A percentile compares a stretch with the other conserved stretches of the same genome.
phyloP scores from a whole-genome alignment of 2,113 vertebrate species.

The Laticauda colubrina region DNA sequence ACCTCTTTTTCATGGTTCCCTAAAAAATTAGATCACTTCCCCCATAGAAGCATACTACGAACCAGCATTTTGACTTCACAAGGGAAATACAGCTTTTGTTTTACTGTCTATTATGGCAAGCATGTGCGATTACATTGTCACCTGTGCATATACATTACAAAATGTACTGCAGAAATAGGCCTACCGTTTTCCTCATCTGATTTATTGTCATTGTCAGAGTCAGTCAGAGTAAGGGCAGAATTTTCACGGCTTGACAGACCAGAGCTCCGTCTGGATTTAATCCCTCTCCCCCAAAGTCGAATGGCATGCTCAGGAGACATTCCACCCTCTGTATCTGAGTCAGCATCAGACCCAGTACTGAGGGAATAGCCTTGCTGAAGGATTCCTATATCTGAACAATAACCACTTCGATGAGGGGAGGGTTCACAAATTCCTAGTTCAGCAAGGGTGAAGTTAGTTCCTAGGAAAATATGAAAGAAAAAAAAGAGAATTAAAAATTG shows the following conservation, averaged over 20 bases:
- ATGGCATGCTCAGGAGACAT: slow-evolving; percentile 91
- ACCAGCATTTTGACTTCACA: neutral
- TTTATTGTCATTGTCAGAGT: slow-evolving; percentile 92
- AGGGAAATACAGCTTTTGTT: neutral
- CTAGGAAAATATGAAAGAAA: slow-evolving; percentile 39
- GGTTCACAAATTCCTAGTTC: slow-evolving; percentile 91
- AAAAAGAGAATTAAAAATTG: neutral
- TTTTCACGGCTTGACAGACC: slow-evolving; percentile 91
- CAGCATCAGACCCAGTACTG: slow-evolving; percentile 84
- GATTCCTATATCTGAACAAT: slow-evolving; percentile 89
- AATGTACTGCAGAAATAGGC: slow-evolving; percentile 48
- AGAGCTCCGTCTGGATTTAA: slow-evolving; percentile 87
- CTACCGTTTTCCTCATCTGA: slow-evolving; percentile 92
- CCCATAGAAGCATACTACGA: neutral
- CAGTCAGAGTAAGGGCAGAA: slow-evolving; percentile 89
- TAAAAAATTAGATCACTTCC: neutral
- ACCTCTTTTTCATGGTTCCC: neutral
- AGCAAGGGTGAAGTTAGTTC: slow-evolving; percentile 91
- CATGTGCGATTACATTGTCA: accelerated
- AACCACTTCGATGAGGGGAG: slow-evolving; percentile 83
- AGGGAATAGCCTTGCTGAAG: slow-evolving; percentile 90
- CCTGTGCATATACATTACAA: neutral
- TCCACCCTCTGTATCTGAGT: slow-evolving; percentile 91
- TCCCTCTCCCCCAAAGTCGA: slow-evolving; percentile 86
- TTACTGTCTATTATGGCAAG: neutral